A percentile compares a stretch with the other conserved stretches of the same genome.
Evolutionary conservation across 2,113 vertebrate genomes (phyloP).

Genomic region (Baryphthengus martii): DNA sequence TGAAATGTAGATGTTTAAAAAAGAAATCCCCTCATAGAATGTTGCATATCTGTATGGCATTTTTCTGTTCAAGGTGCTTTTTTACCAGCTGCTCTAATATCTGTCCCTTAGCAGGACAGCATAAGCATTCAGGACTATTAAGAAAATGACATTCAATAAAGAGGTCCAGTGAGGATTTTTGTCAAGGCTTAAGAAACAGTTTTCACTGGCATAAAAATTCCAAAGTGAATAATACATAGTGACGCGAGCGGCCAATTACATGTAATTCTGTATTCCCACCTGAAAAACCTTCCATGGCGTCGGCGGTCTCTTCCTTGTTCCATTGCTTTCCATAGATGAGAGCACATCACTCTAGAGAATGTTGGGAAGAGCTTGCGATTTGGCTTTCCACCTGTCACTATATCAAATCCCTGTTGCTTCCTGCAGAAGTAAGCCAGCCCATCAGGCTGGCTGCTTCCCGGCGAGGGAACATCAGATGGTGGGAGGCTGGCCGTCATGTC

Average conservation of each 20-base stretch:
- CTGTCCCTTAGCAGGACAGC: not conserved
- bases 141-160: not conserved
- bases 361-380: not conserved
- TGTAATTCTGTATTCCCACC: not conserved
- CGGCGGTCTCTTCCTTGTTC: not conserved
- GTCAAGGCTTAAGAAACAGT: not conserved
- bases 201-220: not conserved
- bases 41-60: not conserved
- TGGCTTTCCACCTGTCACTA: not conserved
- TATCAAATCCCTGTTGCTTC: not conserved
- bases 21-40: not conserved
- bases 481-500: not conserved
- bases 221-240: not conserved
- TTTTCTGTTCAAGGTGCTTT: not conserved
- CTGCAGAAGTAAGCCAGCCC: not conserved
- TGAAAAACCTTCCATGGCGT: not conserved
- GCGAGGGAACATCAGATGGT: rapidly evolving
- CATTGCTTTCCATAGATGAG: not conserved
- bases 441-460: not conserved
- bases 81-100: not conserved
- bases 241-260: not conserved
- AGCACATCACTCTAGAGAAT: not conserved
- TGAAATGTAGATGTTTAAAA: not conserved
- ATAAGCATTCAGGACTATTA: not conserved
- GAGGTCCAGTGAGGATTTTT: not conserved